Base-by-base conservation (phyloP, 2,113 vertebrate species). In the Mixornis gularis region DNA sequence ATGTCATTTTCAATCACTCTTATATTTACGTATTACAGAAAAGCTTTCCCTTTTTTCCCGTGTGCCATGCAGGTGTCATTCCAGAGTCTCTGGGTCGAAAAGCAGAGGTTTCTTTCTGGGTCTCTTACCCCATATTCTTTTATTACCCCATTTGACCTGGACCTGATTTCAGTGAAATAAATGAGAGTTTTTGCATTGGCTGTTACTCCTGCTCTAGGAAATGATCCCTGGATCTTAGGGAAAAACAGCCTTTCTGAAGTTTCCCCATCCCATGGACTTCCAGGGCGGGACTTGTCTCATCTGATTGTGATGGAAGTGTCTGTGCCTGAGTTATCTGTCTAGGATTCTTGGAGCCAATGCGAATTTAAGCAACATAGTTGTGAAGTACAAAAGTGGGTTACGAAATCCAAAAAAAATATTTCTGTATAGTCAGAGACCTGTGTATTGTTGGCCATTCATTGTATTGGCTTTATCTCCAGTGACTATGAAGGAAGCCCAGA, bases 321-420 rank as follows among this genome's bases (percentile, higher is more conserved):
- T 94, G 70, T 87, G 68, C 40, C 69, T 80, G 72, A 90, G n/a
- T 66, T 95, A 80, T 26, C 76, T 92, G 93, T 95, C 90, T 95
- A 83, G 82, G 93, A 90, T 94, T 91, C 71, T 74, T 93, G 93
- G 93, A 93, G 92, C 93, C 93, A 83, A 83, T 92, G 93, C 90
- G 93, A 88, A 95, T 95, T 66, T 51, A 83, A 83, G 78, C 68
- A 91, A 59, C 71, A 19, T 21, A 48, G 58, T 77, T 73, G 43
- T 70, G 72, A 90, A 60, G 66, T 91, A 46, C 22, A 62, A 56
- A 86, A 72, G 8, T 24, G 36, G 85, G 63, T 85, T 81, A 49
- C 63, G n/a, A 89, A 69, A 81, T 94, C 40, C 15, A 60, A 87
- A 89, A 48, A 65, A 41, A 80, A 48, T 53, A 58, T 51, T 69